Conservation (phyloP, 2,797 vertebrate genomes). For the Octomys mimax region DNA sequence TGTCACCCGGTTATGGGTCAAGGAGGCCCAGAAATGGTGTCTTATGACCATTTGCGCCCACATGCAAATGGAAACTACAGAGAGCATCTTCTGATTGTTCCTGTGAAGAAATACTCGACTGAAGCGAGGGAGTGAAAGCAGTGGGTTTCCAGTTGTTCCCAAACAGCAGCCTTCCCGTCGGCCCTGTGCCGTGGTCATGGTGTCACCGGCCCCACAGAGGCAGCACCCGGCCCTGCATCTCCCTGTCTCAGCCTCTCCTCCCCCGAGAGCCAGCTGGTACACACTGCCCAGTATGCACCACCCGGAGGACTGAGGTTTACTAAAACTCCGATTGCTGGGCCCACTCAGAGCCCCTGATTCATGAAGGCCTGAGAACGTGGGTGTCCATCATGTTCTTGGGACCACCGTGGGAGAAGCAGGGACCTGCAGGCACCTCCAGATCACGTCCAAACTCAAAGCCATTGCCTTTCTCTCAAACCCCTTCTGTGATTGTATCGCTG, state of each 20-base stretch:
- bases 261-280: background rate
- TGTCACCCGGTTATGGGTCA: background rate
- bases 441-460: background rate
- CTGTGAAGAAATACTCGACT: background rate
- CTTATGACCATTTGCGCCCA: background rate
- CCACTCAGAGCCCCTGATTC: background rate
- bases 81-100: no score
- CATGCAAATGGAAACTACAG: background rate
- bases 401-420: background rate
- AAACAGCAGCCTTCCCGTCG: no score
- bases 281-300: no score
- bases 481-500: background rate
- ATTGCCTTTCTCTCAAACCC: background rate
- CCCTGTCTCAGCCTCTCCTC: background rate
- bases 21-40: background rate
- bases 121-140: background rate
- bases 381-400: background rate
- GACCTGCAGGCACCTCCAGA: background rate
- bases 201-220: no score
- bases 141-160: no score
- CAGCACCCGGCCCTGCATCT: no score
- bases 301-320: background rate
- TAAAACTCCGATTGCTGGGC: background rate
- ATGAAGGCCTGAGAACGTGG: background rate
- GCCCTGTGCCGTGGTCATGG: no score